Evolutionary conservation across 2,113 vertebrate species (phyloP), one percentile per base, ranked within the genome.

Genomic region (Cyprinus carpio): DNA sequence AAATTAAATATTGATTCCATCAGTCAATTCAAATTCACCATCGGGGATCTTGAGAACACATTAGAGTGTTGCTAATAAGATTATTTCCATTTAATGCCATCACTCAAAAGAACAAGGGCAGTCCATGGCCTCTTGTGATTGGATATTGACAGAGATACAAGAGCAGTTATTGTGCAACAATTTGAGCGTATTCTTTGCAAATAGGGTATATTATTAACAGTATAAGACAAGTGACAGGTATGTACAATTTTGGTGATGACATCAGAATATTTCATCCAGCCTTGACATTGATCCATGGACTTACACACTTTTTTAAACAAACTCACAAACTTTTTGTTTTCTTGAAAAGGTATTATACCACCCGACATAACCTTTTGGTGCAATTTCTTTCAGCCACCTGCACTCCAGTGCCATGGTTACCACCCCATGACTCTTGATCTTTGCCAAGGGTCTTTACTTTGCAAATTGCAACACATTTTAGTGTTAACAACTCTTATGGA

Each of bases 71-170:
- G 91, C 91, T 94, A 94, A 93, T 94, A 93, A 91, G 89, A 87
- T 90, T 86, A 95, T 94, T 93, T 94, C 94, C 95, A 94, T 94
- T 92, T 91, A 92, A 92, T 92, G 92, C 90, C 85, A 88, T 88
- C 90, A 85, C 84, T 56, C 46, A 88, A 82, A 91, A 89, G 69
- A 88, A 91, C 89, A 46, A 46, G 83, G 82, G 83, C 87, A 86
- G 60, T 81, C 91, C 89, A 23, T 88, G 90, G 80, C 88, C 82
- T 85, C 84, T 85, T 89, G 91, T 75, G 84, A 90, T 87, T 81
- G 34, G 25, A 51, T 86, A 85, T 91, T 92, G 82, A 72, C 65
- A 86, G 84, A 80, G 88, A 92, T 90, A 91, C 90, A 93, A 89
- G 90, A 89, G 60, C 87, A 81, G 37, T 67, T 77, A 27, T 16